Evolutionary conservation across 2,888 invertebrate species (phyloP).

Genomic region (Andrena flavipes): DNA sequence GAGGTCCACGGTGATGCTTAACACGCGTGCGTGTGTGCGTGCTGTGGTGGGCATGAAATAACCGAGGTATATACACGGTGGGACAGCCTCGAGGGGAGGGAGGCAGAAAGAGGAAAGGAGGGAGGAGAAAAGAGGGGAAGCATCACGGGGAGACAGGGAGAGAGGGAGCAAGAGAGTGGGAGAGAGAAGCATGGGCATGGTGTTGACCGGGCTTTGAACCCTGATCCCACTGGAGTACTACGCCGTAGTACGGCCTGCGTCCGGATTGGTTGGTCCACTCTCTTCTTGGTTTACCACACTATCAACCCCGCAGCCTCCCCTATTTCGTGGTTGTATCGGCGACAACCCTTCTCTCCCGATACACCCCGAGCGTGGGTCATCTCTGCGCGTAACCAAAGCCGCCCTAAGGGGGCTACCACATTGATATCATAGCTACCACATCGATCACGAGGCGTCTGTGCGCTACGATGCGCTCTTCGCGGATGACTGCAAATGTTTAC

Average conservation of each 20-base stretch:
- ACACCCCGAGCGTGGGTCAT: not conserved
- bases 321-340: constrained; percentile 26
- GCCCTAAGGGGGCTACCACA: no score
- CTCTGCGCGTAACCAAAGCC: not conserved
- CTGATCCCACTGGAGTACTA: constrained; percentile 79
- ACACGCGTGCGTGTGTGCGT: constrained; percentile 11
- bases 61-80: constrained; percentile 46
- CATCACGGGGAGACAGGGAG: constrained; percentile 23
- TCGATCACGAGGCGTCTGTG: not conserved
- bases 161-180: constrained; percentile 32
- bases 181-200: constrained; percentile 71
- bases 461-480: constrained; percentile 9
- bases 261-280: constrained; percentile 67
- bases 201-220: constrained; percentile 82
- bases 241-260: constrained; percentile 73
- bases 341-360: constrained; percentile 23
- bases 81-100: constrained; percentile 21
- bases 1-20: constrained; percentile 52
- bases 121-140: constrained; percentile 10
- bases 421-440: not conserved
- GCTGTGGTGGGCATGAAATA: constrained; percentile 58
- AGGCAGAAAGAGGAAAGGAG: not conserved
- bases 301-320: constrained; percentile 61
- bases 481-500: constrained; percentile 51
- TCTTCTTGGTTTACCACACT: constrained; percentile 64